Evolutionary conservation across 1,140 invertebrate genomes (phyloP).

Genomic region (Aleiodes sp.): DNA sequence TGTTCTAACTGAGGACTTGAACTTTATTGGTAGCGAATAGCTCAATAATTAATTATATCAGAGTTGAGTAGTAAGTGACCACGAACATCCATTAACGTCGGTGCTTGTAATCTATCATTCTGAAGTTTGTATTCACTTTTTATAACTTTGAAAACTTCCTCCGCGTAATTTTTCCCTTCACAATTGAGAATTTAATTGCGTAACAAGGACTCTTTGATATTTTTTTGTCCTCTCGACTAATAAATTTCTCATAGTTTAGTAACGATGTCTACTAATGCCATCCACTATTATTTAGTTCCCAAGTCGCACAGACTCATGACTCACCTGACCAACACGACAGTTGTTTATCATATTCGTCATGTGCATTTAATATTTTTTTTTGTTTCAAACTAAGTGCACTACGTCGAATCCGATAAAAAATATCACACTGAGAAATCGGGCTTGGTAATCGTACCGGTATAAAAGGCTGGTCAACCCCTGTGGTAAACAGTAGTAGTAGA

Average conservation of each 20-base stretch:
- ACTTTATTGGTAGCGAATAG: conserved; percentile 31
- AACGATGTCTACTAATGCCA: too few relatives aligned
- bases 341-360: background rate
- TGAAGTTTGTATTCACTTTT: background rate
- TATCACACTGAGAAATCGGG: conserved; percentile 28
- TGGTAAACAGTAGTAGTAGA: conserved; percentile 25
- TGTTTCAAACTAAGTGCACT: conserved; percentile 4
- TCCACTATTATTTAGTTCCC: background rate
- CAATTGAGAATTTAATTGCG: too few relatives aligned
- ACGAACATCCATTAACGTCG: conserved; percentile 31
- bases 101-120: background rate
- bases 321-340: background rate
- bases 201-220: too few relatives aligned
- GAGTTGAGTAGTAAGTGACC: conserved; percentile 27
- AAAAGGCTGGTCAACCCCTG: conserved; percentile 10
- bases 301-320: background rate
- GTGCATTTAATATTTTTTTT: conserved; percentile 13
- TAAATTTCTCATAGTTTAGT: too few relatives aligned
- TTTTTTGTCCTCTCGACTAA: too few relatives aligned
- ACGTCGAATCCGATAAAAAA: conserved; percentile 26
- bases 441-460: conserved; percentile 22
- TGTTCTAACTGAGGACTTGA: conserved; percentile 5
- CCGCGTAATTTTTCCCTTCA: too few relatives aligned
- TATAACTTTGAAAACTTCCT: too few relatives aligned
- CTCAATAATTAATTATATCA: conserved; percentile 30